Percentiles rank a stretch among this genome's conserved stretches.
Conservation (phyloP, 2,113 vertebrate species). For the Illadopsis cleaveri region DNA sequence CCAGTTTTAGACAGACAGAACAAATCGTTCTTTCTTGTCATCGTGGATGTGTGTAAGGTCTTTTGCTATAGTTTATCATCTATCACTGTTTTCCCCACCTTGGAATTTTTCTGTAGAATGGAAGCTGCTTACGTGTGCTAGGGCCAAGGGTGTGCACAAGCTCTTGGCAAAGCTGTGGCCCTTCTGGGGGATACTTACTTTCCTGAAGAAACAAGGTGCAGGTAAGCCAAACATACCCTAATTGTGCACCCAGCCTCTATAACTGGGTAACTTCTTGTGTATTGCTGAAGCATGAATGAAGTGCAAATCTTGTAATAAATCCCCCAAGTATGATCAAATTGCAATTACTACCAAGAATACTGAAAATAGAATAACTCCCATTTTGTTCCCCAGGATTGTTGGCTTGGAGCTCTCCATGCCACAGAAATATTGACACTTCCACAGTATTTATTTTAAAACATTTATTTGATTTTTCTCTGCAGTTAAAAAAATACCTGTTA, state of each 20-base stretch:
- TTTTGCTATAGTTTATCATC: background rate
- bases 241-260: background rate
- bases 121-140: background rate
- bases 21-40: background rate
- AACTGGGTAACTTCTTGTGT: background rate
- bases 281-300: background rate
- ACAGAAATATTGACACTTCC: background rate
- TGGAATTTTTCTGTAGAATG: background rate
- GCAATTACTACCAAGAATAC: background rate
- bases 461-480: constrained; percentile 12
- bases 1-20: background rate
- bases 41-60: rapidly evolving
- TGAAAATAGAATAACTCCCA: background rate
- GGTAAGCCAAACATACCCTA: background rate
- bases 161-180: background rate
- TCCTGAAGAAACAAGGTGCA: background rate
- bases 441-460: background rate
- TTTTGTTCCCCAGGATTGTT: background rate
- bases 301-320: background rate
- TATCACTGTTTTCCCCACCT: background rate
- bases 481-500: background rate
- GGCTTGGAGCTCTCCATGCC: background rate
- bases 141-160: background rate
- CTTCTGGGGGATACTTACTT: background rate
- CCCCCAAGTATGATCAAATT: background rate